Conservation (phyloP, 2,797 vertebrate species). For the Phataginus tetradactyla region DNA sequence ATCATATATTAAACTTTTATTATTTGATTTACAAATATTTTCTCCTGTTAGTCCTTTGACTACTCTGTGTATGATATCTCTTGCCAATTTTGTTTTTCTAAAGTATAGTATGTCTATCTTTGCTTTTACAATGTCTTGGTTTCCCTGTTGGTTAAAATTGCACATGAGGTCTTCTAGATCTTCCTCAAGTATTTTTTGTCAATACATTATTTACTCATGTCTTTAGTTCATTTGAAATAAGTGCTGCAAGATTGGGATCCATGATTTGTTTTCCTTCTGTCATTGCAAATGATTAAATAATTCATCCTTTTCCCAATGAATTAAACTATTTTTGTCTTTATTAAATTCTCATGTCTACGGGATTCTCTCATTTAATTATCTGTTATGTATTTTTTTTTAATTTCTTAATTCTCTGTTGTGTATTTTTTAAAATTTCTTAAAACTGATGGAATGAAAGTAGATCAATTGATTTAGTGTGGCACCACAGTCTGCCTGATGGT, state of each 20-base stretch:
- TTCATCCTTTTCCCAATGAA: background rate
- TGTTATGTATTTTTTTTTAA: background rate
- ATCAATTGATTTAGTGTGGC: background rate
- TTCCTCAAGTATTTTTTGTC: background rate
- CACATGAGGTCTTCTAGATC: background rate
- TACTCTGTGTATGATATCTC: background rate
- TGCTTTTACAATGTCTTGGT: background rate
- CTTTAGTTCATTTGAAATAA: constrained; percentile 23
- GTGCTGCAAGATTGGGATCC: background rate
- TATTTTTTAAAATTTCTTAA: background rate
- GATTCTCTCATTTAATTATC: background rate
- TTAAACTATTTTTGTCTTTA: constrained; percentile 5
- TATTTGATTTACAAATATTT: background rate
- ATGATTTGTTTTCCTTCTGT: background rate
- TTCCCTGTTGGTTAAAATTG: constrained; percentile 21
- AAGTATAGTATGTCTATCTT: background rate
- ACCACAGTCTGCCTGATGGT: background rate
- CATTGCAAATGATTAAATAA: background rate
- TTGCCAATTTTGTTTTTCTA: background rate
- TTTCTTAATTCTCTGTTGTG: background rate
- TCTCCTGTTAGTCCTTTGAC: background rate
- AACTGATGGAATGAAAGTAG: constrained; percentile 9
- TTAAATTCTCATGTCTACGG: background rate
- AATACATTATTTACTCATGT: background rate
- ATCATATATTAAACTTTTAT: background rate